Evolutionary conservation across 2,888 invertebrate genomes (phyloP).

Genomic region (Pseudolycoriella hygida): DNA sequence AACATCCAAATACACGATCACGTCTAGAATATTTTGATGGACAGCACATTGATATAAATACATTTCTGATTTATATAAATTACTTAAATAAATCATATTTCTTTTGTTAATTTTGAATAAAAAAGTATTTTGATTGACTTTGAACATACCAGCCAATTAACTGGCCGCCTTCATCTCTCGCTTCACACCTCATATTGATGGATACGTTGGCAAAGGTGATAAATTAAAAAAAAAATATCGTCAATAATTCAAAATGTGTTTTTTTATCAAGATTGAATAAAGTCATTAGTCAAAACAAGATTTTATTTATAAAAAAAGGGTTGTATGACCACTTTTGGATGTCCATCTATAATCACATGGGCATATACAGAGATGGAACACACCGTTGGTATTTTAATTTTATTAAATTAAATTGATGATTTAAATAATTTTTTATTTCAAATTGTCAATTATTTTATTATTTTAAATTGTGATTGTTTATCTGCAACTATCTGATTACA

Average conservation of each 20-base stretch:
- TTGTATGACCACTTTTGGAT: not conserved
- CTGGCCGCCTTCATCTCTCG: not conserved
- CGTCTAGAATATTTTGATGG: too few species aligned
- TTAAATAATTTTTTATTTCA: too few species aligned
- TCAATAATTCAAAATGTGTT: constrained; percentile 5
- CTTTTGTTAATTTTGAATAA: not conserved
- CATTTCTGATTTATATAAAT: constrained; percentile 1
- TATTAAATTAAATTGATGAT: too few species aligned
- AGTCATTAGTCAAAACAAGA: constrained; percentile 6
- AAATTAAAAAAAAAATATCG: constrained; percentile 4
- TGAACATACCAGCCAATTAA: constrained; percentile 5
- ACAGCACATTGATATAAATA: too few species aligned
- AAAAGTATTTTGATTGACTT: constrained; percentile 4
- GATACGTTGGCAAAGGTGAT: constrained; percentile 3
- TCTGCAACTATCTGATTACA: too few species aligned
- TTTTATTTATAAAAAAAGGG: constrained; percentile 1
- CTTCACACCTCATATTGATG: constrained; percentile 5
- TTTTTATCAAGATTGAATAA: constrained; percentile 5
- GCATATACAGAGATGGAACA: too few species aligned
- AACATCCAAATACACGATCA: too few species aligned
- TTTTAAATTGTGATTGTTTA: too few species aligned
- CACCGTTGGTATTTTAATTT: too few species aligned
- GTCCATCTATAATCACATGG: too few species aligned
- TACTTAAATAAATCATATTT: not conserved
- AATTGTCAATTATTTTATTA: too few species aligned